These are phyloP conservation scores for Hyalella azteca DNA, from an alignment of 2,888 invertebrate species.

Conservation along the genomic window DNA sequence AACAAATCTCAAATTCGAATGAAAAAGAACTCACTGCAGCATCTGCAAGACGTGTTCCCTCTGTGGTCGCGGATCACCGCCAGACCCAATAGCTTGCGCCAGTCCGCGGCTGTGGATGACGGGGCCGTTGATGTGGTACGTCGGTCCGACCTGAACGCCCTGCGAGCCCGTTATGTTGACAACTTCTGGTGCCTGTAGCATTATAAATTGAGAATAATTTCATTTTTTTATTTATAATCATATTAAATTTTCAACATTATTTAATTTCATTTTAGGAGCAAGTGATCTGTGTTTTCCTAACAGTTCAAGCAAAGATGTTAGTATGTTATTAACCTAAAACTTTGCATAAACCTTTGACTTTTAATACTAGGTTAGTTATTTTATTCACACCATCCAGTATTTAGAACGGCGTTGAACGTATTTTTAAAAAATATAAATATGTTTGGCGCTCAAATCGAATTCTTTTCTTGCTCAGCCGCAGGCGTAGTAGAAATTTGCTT, in stretches of 20 bases:
- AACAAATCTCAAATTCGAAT: no score
- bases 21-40: constrained; percentile 24
- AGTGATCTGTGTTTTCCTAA: no score
- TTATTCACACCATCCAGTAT: no score
- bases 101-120: background rate
- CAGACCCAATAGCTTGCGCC: background rate
- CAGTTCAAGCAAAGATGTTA: background rate
- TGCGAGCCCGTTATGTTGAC: constrained; percentile 41
- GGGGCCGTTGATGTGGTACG: background rate
- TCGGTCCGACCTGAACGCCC: constrained; percentile 39
- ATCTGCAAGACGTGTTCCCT: constrained; percentile 13
- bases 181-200: constrained; percentile 8
- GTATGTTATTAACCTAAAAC: background rate
- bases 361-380: background rate
- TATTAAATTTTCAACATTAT: background rate
- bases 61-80: background rate
- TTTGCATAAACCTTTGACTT: background rate
- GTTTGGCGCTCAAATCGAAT: no score
- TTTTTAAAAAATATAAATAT: no score
- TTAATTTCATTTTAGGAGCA: background rate
- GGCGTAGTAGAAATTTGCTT: no score
- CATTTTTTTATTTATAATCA: background rate
- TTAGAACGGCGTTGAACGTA: no score
- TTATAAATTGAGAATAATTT: background rate
- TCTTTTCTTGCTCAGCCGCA: no score